Evolutionary conservation across 2,113 vertebrate genomes (phyloP), one percentile per base, ranked within the genome.

Genomic region (Psettodes erumei): DNA sequence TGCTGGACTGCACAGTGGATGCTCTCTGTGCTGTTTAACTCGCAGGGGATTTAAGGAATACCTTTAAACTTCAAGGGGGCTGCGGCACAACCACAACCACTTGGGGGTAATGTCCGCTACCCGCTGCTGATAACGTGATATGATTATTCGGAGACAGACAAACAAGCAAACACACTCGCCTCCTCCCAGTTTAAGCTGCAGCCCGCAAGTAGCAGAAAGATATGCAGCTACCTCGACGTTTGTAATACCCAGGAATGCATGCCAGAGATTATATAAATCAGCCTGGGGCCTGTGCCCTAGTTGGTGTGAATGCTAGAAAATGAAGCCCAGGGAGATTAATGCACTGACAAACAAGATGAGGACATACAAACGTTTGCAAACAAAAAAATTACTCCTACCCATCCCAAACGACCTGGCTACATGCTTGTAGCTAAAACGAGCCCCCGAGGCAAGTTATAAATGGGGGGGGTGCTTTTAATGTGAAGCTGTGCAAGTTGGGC

Each of bases 181-280:
- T 43, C 33, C 15, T 32, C 27, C 12, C 23, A 25, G 35, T 19
- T 55, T 16, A 10, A 18, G 25, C 23, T 50, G 30, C 37, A 25
- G 56, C 53, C 48, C 25, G 48, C 30, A n/a, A 35, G 56, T 42
- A 55, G 9, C 18, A 30, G 23, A 48, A 45, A 53, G 68, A 72
- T 55, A 11, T 67, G 42, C 10, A 60, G 70, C 53, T 35, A 72
- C 71, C 71, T 56, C 30, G 43, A 61, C 68, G 71, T 71, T 77
- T 88, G 81, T 35, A 76, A 64, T 70, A 67, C 30, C 43, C 58
- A 78, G 56, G 54, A 73, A 87, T 87, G 77, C 73, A 83, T 84
- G 83, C 71, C 82, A 88, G 40, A 67, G 67, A 87, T 87, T 86
- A 78, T 74, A 83, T 73, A 82, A 88, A 5, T 86, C 82, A 77